These are phyloP conservation scores for Polypterus bichir DNA, from an alignment of 2,113 vertebrate species.

Conservation along the genomic window DNA sequence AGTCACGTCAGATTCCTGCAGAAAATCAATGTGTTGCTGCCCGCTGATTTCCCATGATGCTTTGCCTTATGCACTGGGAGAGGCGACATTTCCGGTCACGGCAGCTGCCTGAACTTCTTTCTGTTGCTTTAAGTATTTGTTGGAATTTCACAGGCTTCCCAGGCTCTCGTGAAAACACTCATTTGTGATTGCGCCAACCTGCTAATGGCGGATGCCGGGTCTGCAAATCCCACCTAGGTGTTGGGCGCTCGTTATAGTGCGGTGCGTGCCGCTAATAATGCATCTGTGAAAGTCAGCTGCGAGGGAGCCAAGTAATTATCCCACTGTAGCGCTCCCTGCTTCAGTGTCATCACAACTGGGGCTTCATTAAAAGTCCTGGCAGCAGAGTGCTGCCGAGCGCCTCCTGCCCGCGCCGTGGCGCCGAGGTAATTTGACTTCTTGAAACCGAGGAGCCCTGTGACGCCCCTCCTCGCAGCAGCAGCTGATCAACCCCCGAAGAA, in stretches of 20 bases:
- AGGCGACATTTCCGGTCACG: conserved; percentile 78
- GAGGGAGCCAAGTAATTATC: conserved; percentile 98
- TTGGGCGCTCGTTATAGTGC: conserved; percentile 64
- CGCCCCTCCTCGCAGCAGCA: conserved; percentile 61
- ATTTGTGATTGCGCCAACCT: conserved; percentile 86
- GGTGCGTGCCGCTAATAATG: conserved; percentile 88
- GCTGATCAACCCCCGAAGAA: conserved; percentile 75
- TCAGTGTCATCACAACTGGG: conserved; percentile 90
- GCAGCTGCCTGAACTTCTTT: conserved; percentile 51
- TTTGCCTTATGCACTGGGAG: conserved; percentile 49
- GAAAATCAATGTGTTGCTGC: conserved; percentile 86
- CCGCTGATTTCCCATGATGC: conserved; percentile 89
- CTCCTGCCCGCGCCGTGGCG: conserved; percentile 66
- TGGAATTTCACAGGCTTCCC: conserved; percentile 74
- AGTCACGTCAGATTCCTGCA: conserved; percentile 33
- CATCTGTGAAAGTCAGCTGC: conserved; percentile 98
- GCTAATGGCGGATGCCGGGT: conserved; percentile 89
- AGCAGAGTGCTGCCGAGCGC: conserved; percentile 64
- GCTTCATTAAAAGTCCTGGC: conserved; percentile 94
- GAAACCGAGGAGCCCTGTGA: conserved; percentile 66
- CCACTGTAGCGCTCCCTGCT: conserved; percentile 77
- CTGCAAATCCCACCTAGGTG: conserved; percentile 73
- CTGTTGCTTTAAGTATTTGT: conserved; percentile 43
- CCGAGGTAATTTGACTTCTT: conserved; percentile 87
- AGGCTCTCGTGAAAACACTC: conserved; percentile 69